Evolutionary conservation across 2,113 vertebrate genomes (phyloP).

Genomic region (Anseranas semipalmata): DNA sequence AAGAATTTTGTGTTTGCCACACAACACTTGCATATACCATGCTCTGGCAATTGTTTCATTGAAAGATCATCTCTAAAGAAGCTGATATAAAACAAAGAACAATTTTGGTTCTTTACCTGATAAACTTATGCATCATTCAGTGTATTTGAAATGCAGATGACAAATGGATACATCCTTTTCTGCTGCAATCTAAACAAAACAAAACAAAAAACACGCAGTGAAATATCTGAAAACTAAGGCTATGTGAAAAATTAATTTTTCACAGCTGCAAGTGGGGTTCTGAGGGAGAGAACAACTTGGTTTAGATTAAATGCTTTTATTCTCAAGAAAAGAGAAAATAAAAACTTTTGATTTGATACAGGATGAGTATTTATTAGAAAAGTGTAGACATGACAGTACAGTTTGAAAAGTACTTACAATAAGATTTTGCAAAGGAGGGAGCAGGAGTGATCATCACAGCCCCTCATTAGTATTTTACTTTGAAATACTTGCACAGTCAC

Average conservation of each 20-base stretch:
- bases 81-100: background rate
- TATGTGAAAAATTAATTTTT: background rate
- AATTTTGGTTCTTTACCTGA: background rate
- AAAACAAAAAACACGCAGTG: background rate
- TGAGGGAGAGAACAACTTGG: background rate
- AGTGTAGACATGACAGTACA: background rate
- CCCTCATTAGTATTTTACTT: background rate
- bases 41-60: background rate
- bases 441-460: background rate
- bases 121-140: background rate
- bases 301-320: background rate
- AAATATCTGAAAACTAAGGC: background rate
- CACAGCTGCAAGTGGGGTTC: background rate
- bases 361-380: background rate
- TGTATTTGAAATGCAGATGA: background rate
- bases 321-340: background rate
- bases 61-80: background rate
- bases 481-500: background rate
- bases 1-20: background rate
- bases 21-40: background rate
- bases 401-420: background rate
- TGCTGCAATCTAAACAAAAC: background rate
- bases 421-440: background rate
- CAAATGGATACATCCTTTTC: background rate
- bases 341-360: background rate